These are phyloP conservation scores for Trichomalopsis sarcophagae DNA, from an alignment of 1,140 invertebrate species.

Conservation along the genomic window DNA sequence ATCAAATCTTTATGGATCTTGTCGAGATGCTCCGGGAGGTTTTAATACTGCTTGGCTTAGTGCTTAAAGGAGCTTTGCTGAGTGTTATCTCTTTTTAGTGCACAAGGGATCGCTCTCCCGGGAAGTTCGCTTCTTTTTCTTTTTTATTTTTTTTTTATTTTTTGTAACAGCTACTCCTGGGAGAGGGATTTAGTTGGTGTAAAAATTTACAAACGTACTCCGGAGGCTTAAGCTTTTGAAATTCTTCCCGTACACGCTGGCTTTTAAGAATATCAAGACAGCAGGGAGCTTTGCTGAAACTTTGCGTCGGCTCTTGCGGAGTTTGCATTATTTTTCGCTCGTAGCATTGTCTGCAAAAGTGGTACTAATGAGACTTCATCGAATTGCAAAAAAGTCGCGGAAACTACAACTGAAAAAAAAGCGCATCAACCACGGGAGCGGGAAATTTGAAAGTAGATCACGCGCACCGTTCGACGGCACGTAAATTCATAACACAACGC, in stretches of 20 bases:
- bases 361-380: too few species aligned
- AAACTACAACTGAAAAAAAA: too few species aligned
- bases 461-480: neutral
- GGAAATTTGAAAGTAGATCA: neutral
- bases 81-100: neutral
- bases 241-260: neutral
- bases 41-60: neutral
- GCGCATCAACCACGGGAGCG: too few species aligned
- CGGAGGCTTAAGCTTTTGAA: neutral
- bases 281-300: neutral
- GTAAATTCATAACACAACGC: neutral
- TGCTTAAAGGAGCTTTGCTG: neutral
- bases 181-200: neutral
- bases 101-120: neutral
- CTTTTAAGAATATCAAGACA: too few species aligned
- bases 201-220: neutral
- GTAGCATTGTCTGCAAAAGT: too few species aligned
- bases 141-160: neutral
- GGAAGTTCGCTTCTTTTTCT: neutral
- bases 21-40: neutral
- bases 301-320: neutral
- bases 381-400: too few species aligned
- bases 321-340: too few species aligned
- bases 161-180: neutral
- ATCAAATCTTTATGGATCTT: conserved; percentile 5